Evolutionary conservation across 2,113 vertebrate species (phyloP).

Genomic region (Myiozetetes cayanensis): DNA sequence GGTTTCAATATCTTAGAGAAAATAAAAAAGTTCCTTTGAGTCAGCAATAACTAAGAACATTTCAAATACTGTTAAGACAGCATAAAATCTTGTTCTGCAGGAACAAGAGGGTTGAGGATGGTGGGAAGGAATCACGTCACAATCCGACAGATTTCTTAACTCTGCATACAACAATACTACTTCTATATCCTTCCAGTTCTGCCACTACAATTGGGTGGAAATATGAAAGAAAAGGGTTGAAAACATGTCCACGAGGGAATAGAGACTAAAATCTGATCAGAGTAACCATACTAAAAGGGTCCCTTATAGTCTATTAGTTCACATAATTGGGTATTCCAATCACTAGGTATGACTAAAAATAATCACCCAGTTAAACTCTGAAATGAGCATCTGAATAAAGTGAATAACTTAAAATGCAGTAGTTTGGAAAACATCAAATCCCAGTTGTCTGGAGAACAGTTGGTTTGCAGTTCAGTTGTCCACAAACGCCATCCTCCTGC

Average conservation of each 20-base stretch:
- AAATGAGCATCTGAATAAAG: background rate
- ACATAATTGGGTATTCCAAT: background rate
- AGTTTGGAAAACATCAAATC: background rate
- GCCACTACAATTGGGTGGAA: accelerated
- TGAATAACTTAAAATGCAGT: background rate
- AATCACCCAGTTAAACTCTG: background rate
- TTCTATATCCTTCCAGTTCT: background rate
- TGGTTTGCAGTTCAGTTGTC: background rate
- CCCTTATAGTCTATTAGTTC: background rate
- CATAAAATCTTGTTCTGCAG: background rate
- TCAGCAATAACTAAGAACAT: background rate
- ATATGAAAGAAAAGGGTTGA: background rate
- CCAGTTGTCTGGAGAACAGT: background rate
- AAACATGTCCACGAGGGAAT: background rate
- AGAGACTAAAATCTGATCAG: background rate
- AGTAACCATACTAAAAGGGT: background rate
- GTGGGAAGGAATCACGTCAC: accelerated
- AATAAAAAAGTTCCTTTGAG: conserved; percentile 22
- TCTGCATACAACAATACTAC: background rate
- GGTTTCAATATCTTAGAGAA: conserved; percentile 89
- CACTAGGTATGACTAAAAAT: background rate
- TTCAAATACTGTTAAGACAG: background rate
- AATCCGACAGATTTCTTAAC: background rate
- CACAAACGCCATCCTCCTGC: background rate
- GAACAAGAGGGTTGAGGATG: background rate